A percentile compares a stretch with the other conserved stretches of the same genome.
These are phyloP conservation scores for Ganaspis sp. DNA, from an alignment of 1,140 invertebrate species.

Conservation along the genomic window DNA sequence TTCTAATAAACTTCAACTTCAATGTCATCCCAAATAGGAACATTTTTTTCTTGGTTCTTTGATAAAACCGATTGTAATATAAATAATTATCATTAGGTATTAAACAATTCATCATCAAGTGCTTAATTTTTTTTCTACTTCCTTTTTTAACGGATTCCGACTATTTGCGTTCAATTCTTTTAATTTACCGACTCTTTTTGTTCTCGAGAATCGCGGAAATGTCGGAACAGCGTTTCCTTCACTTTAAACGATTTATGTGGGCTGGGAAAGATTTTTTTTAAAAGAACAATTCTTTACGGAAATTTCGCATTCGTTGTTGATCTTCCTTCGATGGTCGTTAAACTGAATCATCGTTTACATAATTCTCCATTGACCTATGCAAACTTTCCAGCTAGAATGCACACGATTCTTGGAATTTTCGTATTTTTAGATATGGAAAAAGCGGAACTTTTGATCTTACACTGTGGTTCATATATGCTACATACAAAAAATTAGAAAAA, in stretches of 20 bases:
- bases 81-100: neutral
- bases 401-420: too few relatives aligned
- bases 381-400: too few relatives aligned
- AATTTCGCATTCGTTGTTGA: conserved; percentile 12
- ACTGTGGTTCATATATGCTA: too few relatives aligned
- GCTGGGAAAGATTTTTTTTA: neutral
- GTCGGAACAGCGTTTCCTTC: neutral
- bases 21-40: neutral
- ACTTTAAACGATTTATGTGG: conserved; percentile 16
- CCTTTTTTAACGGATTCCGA: neutral
- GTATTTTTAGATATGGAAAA: too few relatives aligned
- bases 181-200: conserved; percentile 9
- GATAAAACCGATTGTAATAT: neutral
- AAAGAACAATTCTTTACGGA: neutral
- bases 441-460: too few relatives aligned
- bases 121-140: neutral
- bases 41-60: neutral
- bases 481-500: too few relatives aligned
- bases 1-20: neutral
- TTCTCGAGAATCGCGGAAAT: neutral
- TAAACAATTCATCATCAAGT: neutral
- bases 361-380: conserved; percentile 24
- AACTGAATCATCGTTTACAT: too few relatives aligned
- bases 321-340: neutral
- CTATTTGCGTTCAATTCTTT: neutral